phyloP scores from a whole-genome alignment of 2,113 vertebrate genomes.

The Oreocharis arfaki region DNA sequence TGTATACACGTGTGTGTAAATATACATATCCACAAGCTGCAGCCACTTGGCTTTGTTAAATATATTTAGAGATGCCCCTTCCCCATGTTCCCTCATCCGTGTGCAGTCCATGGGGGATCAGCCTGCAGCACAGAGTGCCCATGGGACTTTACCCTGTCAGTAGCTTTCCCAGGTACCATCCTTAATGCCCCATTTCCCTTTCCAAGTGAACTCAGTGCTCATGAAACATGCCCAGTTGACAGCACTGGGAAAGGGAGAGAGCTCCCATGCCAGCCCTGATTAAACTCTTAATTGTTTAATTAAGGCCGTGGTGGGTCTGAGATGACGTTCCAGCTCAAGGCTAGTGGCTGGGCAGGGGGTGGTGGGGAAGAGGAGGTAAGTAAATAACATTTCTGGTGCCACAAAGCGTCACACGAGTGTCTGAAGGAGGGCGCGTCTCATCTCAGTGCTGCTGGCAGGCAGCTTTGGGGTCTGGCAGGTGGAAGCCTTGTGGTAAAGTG shows the following conservation, averaged over 20 bases:
- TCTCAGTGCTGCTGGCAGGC: background rate
- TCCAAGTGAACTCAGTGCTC: constrained; percentile 1
- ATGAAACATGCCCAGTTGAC: background rate
- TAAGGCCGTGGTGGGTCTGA: background rate
- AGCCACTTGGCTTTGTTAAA: background rate
- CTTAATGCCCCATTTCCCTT: background rate
- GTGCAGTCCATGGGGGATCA: background rate
- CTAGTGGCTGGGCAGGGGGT: background rate
- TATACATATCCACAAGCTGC: background rate
- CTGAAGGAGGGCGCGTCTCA: background rate
- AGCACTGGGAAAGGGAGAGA: background rate
- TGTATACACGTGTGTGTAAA: fast-evolving
- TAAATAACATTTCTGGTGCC: background rate
- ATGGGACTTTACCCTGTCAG: fast-evolving
- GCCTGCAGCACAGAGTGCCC: background rate
- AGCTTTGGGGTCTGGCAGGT: background rate
- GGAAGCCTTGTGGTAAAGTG: background rate
- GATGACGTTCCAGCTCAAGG: background rate
- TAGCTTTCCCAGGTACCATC: background rate
- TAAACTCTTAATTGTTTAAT: background rate
- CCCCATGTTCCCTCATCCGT: background rate
- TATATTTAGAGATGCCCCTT: background rate
- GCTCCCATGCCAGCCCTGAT: background rate
- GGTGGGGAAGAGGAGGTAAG: background rate
- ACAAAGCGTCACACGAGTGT: background rate